Evolutionary conservation across 2,888 invertebrate genomes (phyloP).

Genomic region (Reticulitermes lucifugus): DNA sequence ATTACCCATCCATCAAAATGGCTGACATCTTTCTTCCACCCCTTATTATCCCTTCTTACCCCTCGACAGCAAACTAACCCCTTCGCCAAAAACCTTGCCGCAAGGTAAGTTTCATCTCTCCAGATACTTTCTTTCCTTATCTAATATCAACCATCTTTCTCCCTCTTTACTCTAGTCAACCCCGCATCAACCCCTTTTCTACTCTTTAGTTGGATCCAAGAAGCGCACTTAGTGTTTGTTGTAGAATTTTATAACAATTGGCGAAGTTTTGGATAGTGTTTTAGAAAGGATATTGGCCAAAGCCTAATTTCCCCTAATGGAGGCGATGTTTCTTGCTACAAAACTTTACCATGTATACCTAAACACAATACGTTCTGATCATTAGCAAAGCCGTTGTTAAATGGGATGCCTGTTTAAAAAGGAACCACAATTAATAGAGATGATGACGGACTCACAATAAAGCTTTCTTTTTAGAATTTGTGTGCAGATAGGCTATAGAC

Average conservation of each 20-base stretch:
- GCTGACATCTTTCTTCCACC: constrained; percentile 41
- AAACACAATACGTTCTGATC: constrained; percentile 30
- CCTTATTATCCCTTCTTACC: not conserved
- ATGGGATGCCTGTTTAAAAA: constrained; percentile 12
- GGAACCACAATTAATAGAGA: constrained; percentile 2
- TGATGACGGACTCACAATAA: not conserved
- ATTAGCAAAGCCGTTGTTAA: constrained; percentile 22
- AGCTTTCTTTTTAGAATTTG: not conserved
- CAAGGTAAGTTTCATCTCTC: constrained; percentile 34
- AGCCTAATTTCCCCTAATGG: constrained; percentile 36
- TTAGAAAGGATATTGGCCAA: constrained; percentile 36
- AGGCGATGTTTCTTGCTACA: constrained; percentile 19
- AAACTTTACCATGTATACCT: not conserved
- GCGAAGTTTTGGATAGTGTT: constrained; percentile 17
- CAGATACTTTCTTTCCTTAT: constrained; percentile 19
- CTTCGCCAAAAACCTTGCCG: constrained; percentile 26
- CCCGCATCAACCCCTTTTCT: not conserved
- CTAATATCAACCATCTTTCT: constrained; percentile 3
- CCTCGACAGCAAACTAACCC: constrained; percentile 12
- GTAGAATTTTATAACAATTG: constrained; percentile 35
- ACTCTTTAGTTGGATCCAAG: not conserved
- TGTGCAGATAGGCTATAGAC: not conserved
- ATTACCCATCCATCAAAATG: constrained; percentile 50
- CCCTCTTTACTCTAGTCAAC: not conserved
- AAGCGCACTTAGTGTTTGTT: constrained; percentile 24